phyloP scores from a whole-genome alignment of 2,113 vertebrate genomes.

The Paratilapia polleni region DNA sequence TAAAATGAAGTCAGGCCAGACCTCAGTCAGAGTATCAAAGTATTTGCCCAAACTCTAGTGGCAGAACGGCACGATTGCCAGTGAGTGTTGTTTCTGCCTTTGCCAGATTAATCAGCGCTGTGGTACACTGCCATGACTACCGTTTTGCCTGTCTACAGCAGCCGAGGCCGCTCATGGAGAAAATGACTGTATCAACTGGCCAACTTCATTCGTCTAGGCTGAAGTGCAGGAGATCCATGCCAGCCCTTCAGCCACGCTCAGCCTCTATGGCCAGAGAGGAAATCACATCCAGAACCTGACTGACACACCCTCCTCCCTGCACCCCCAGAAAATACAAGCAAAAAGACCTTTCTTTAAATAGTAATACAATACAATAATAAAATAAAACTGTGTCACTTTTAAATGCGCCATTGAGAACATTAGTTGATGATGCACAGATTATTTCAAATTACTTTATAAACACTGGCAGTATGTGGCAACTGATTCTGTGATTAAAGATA shows the following conservation, averaged over 20 bases:
- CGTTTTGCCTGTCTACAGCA: background rate
- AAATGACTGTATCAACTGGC: constrained; percentile 27
- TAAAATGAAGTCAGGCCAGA: background rate
- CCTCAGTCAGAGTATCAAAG: background rate
- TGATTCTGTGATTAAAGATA: background rate
- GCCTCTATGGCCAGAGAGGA: background rate
- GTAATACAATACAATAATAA: background rate
- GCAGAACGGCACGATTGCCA: constrained; percentile 9
- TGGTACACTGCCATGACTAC: constrained; percentile 30
- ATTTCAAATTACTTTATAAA: background rate
- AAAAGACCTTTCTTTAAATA: background rate
- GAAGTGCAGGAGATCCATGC: constrained; percentile 18
- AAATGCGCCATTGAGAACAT: background rate
- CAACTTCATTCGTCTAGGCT: constrained; percentile 17
- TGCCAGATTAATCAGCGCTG: constrained; percentile 38
- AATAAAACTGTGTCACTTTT: background rate
- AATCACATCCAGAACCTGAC: background rate
- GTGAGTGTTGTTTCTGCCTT: constrained; percentile 24
- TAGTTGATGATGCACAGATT: background rate
- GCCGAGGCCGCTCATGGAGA: constrained; percentile 35
- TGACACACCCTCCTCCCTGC: background rate
- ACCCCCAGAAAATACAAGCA: background rate
- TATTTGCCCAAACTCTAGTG: constrained; percentile 22
- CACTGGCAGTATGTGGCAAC: background rate
- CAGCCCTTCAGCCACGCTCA: background rate